A percentile compares a stretch with the other conserved stretches of the same genome.
Conservation (phyloP, 2,797 vertebrate genomes). For the Epinephelus awoara region DNA sequence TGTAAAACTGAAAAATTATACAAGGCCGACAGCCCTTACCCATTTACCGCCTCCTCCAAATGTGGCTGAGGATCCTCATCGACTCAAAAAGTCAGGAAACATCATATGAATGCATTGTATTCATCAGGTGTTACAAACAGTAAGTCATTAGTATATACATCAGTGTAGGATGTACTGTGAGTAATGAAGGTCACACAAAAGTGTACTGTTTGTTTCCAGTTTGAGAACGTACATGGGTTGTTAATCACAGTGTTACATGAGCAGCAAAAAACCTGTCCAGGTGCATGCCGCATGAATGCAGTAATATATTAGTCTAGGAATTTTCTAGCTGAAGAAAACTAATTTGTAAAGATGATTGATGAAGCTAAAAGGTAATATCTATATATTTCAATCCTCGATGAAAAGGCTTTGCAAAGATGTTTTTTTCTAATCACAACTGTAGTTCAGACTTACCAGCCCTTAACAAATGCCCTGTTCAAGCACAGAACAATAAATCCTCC, state of each 20-base stretch:
- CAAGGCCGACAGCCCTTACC: background rate
- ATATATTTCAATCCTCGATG: background rate
- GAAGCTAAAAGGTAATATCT: background rate
- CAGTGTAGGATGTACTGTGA: background rate
- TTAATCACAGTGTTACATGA: background rate
- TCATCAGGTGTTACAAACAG: too few relatives aligned
- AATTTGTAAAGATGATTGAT: background rate
- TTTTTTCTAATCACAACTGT: background rate
- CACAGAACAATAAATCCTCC: conserved; percentile 4
- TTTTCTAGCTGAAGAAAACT: background rate
- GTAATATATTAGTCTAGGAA: background rate
- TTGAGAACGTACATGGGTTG: background rate
- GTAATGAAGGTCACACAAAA: background rate
- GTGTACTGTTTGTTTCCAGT: background rate
- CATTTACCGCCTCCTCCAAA: background rate
- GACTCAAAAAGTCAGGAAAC: too few relatives aligned
- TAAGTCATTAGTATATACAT: background rate
- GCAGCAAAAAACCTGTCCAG: background rate
- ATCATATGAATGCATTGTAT: too few relatives aligned
- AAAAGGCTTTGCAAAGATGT: background rate
- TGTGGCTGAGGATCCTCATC: too few relatives aligned
- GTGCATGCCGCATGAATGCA: background rate
- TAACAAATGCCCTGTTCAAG: background rate
- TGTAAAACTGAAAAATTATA: background rate
- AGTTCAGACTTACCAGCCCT: background rate